Conservation (phyloP, 30 jellyfish, hydroid and myxozoan genomes). For the Clytia hemisphaerica region DNA sequence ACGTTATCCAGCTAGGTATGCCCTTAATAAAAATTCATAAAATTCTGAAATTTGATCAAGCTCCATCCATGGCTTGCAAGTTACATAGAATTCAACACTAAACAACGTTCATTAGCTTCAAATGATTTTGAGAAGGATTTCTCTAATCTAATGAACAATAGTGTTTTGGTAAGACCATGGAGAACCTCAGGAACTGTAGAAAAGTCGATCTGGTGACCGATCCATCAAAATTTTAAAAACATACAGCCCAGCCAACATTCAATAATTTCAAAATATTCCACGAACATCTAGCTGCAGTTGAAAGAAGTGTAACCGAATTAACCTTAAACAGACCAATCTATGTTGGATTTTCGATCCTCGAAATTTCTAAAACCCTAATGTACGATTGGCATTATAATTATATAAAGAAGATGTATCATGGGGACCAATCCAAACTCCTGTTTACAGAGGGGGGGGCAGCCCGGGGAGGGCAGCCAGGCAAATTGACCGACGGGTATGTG, state of each 20-base stretch:
- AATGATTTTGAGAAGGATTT: slow-evolving; percentile 54
- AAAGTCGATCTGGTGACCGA: slow-evolving; percentile 28
- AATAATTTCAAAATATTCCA: slow-evolving; percentile 20
- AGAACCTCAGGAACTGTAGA: slow-evolving; percentile 43
- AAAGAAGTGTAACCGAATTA: slow-evolving; percentile 16
- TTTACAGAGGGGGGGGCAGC: too few relatives aligned
- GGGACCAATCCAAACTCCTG: slow-evolving; percentile 24
- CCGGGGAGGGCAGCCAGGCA: too few relatives aligned
- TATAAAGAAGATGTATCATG: slow-evolving; percentile 22
- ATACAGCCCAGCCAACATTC: slow-evolving; percentile 34
- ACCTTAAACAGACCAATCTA: slow-evolving; percentile 39
- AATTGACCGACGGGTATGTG: too few relatives aligned
- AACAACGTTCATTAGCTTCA: slow-evolving; percentile 12
- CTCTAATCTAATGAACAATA: slow-evolving; percentile 42
- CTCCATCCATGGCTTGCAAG: slow-evolving; percentile 41
- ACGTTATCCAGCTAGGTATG: too few relatives aligned
- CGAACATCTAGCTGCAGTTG: slow-evolving; percentile 41
- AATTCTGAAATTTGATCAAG: slow-evolving; percentile 39
- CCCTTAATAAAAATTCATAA: slow-evolving; percentile 28
- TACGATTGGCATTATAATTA: slow-evolving; percentile 53
- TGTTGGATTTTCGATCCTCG: slow-evolving; percentile 43
- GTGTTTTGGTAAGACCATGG: slow-evolving; percentile 61
- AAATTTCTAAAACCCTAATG: slow-evolving; percentile 37
- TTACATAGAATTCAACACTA: slow-evolving; percentile 51
- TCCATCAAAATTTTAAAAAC: not conserved